Base-by-base conservation (phyloP, 2,113 vertebrate genomes). In the Callopanchax toddi region DNA sequence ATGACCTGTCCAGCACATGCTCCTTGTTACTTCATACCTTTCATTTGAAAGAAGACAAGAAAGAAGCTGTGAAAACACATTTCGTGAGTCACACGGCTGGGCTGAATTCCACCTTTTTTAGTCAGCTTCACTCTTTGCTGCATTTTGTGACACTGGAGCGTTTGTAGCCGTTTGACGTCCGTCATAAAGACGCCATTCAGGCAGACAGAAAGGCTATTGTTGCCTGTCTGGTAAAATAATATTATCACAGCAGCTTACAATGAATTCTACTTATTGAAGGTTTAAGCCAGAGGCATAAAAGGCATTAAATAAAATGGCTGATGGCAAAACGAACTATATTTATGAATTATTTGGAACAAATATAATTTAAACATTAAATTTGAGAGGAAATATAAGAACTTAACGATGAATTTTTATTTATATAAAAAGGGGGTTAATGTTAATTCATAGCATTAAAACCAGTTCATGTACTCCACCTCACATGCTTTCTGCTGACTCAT, bases 151-250 rank as follows among this genome's bases (percentile, higher is more conserved):
- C 73, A 83, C 57, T 78, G 67, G 43, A 60, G 39, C 45, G 2
- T 67, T 59, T 68, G 73, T 66, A 5, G 53, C 59, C 15, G 67
- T 70, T 80, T 84, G 79, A 78, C 70, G 11, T 49, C 48, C 36
- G 37, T 74, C 70, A 83, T 76, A 83, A 83, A 71, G 82, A 59
- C 39, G 20, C 70, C 71, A 83, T 89, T 89, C 62, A 87, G 43
- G 4, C 36, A 18, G n/a, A 86, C 68, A 87, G 62, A 82, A 83
- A 60, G 58, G 39, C 75, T 46, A 72, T 83, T 87, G 75, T 72
- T 72, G 55, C 53, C 50, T 66, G 40, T 53, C 66, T 40, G 29
- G 40, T 73, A 63, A 77, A 81, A 83, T 83, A 87, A 86, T 81
- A 87, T 87, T 78, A 77, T 71, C 61, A 63, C 60, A 60, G 67